A percentile compares a stretch with the other conserved stretches of the same genome.
These are phyloP conservation scores for Rhizoglyphus robini DNA, from an alignment of 1,140 invertebrate genomes.

Conservation along the genomic window DNA sequence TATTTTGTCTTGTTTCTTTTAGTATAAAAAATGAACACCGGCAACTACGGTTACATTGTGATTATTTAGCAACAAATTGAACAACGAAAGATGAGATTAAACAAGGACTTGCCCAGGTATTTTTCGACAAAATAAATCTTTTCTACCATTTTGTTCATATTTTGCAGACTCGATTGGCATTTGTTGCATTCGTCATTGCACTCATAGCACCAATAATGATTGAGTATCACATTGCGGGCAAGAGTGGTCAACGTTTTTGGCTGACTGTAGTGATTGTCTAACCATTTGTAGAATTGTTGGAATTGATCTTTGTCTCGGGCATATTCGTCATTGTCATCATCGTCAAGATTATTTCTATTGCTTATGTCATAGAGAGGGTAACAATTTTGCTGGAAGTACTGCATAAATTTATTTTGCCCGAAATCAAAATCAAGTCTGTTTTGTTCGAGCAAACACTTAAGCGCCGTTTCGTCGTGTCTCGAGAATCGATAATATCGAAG, in stretches of 20 bases:
- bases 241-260: not conserved
- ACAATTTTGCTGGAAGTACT: not conserved
- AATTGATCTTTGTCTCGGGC: not conserved
- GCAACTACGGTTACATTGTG: too few relatives aligned
- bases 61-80: too few relatives aligned
- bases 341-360: not conserved
- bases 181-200: not conserved
- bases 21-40: too few relatives aligned
- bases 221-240: not conserved
- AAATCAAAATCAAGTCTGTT: not conserved
- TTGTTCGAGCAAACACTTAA: not conserved
- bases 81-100: not conserved
- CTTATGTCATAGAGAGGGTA: not conserved
- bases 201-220: not conserved
- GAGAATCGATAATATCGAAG: not conserved
- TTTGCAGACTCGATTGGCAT: not conserved
- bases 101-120: not conserved
- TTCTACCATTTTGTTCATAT: not conserved
- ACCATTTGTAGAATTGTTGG: not conserved
- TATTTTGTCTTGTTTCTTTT: too few relatives aligned
- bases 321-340: not conserved
- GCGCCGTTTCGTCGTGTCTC: not conserved
- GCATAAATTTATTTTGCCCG: not conserved
- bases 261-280: not conserved
- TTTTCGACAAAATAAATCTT: not conserved